A percentile compares a stretch with the other conserved stretches of the same genome.
Evolutionary conservation across 2,797 vertebrate species (phyloP).

Genomic region (Craterocephalus amniculus): DNA sequence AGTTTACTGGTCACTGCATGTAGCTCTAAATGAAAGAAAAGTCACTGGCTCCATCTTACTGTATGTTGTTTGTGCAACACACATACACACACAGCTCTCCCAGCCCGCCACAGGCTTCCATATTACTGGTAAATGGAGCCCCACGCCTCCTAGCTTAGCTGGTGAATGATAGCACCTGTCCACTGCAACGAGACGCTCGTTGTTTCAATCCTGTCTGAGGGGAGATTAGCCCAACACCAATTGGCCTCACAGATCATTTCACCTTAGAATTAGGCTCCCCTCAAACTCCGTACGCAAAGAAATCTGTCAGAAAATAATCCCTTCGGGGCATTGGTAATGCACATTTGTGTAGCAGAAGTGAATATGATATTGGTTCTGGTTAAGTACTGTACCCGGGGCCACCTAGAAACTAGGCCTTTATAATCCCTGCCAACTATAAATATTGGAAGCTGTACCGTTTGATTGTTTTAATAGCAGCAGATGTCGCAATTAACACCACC

Average conservation of each 20-base stretch:
- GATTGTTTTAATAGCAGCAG: constrained; percentile 88
- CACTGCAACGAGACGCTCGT: constrained; percentile 76
- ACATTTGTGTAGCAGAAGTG: constrained; percentile 75
- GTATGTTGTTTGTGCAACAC: constrained; percentile 41
- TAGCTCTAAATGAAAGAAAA: constrained; percentile 42
- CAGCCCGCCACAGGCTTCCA: constrained; percentile 41
- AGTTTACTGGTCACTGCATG: constrained; percentile 38
- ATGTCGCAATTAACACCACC: constrained; percentile 88
- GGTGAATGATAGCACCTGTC: constrained; percentile 83
- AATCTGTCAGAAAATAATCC: constrained; percentile 76
- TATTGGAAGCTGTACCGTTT: constrained; percentile 79
- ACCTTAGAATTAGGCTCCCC: constrained; percentile 69
- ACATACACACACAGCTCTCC: constrained; percentile 26
- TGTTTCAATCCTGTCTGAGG: constrained; percentile 78
- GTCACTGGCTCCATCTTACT: constrained; percentile 46
- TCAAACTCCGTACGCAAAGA: constrained; percentile 54
- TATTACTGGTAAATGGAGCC: constrained; percentile 73
- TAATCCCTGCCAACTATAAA: constrained; percentile 84
- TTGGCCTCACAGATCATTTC: constrained; percentile 79
- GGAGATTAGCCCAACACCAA: constrained; percentile 77
- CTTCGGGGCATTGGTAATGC: constrained; percentile 77
- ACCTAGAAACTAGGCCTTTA: constrained; percentile 76
- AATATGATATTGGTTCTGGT: constrained; percentile 81
- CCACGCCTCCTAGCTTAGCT: constrained; percentile 53
- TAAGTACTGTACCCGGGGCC: constrained; percentile 76